Base-by-base conservation (phyloP, 2,797 vertebrate species). In the Aviceda cuculoides region DNA sequence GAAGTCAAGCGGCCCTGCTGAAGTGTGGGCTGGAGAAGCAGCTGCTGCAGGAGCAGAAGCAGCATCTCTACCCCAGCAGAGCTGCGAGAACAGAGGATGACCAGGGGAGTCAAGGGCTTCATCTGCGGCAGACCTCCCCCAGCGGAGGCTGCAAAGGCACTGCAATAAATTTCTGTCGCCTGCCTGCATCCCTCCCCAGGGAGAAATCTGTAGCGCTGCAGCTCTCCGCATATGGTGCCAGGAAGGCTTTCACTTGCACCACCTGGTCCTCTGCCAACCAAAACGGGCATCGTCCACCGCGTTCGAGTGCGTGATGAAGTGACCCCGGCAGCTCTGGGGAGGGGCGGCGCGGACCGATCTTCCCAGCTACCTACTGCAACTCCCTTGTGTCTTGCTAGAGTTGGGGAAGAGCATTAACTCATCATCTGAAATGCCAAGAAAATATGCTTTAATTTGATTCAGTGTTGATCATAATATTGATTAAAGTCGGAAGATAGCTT, bases 261-360 rank as follows among this genome's bases (percentile, higher is more conserved):
- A 8, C 17, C 39, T 72, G 80, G 33, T 31, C 56, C 66, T 83
- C 61, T 67, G 52, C 68, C 77, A 92, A 46, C 21, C 66, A 50
- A 67, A 72, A 10, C 0, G 0, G 49, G 33, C 50, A 0, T 18
- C 7, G 1, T 14, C 56, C 49, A 49, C 65, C 6, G 0, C 0
- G 0, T 53, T 20, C 0, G 0, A 40, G 50, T 0, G 10, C 2
- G 1, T 24, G 46, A 33, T 35, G 53, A 22, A 85, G 59, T 35
- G 81, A 86, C 25, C 39, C 59, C 2, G 9, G 25, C 33, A 75
- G 62, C 49, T 52, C n/a, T 4, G 0, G 35, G 47, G 49, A 82
- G 46, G 15, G 40, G 26, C 18, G 62, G 44, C 4, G 3, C 3
- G 3, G 6, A 8, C 29, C 14, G 13, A 33, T 56, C 63, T 72